Evolutionary conservation across 2,113 vertebrate species (phyloP), one percentile per base, ranked within the genome.

Genomic region (Colistium nudipinnis): DNA sequence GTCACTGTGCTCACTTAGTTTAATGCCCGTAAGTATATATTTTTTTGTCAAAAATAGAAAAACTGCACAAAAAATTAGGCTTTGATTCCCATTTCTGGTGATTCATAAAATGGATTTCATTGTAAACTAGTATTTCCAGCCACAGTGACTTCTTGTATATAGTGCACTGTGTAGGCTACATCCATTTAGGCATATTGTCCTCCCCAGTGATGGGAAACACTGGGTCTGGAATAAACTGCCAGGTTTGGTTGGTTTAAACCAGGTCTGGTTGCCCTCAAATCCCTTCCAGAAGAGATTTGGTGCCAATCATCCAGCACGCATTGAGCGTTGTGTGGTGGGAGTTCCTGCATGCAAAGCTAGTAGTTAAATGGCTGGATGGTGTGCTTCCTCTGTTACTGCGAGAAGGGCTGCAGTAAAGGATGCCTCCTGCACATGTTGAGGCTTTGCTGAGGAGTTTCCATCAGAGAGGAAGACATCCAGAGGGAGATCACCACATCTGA

Each of bases 401-500:
- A 53, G 48, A 43, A 54, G 41, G 17, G 13, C 74, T 83, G 84
- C 87, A 79, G 71, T 25, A 59, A 62, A 80, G 60, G 70, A 47
- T 63, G 28, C 72, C 70, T 80, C 70, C 73, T 84, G 81, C 55
- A 81, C 62, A 72, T 28, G 36, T 33, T 1, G 41, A 70, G 19
- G 62, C 69, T 80, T 76, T 66, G 41, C 76, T 70, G 62, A 80
- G 57, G 85, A 78, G 55, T 74, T 81, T 80, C 78, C 73, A 44
- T 63, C 70, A 53, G 64, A 62, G 78, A 80, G 74, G 86, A 74
- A 75, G 78, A 73, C 65, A 48, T 80, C 82, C 79, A 52, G 63
- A 64, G 85, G 83, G 81, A 86, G 31, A 70, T 69, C 43, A 10
- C 65, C 16, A 52, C 63, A 0, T 35, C 43, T 9, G 57, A 90